Conservation (phyloP, 2,113 vertebrate genomes). For the Oryzias woworae region DNA sequence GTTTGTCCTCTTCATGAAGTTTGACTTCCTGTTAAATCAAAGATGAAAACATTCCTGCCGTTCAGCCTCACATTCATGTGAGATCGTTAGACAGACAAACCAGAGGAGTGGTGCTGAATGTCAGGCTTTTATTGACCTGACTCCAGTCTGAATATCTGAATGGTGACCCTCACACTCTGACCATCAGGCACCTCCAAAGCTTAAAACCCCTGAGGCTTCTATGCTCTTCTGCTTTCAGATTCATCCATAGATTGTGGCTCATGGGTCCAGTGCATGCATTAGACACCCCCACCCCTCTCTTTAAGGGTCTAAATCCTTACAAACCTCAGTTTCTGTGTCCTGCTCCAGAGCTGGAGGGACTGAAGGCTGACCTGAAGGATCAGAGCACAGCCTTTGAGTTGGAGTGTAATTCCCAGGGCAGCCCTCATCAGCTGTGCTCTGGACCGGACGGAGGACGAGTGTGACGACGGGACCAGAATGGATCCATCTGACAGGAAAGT, state of each 20-base stretch:
- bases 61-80: too few relatives aligned
- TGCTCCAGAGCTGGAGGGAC: conserved; percentile 68
- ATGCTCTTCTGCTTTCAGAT: conserved; percentile 2
- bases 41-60: too few relatives aligned
- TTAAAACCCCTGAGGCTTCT: neutral
- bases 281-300: conserved; percentile 30
- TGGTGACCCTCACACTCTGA: neutral
- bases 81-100: too few relatives aligned
- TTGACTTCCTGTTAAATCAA: too few relatives aligned
- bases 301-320: conserved; percentile 59
- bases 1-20: too few relatives aligned
- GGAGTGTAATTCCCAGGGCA: conserved; percentile 78
- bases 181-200: conserved; percentile 9
- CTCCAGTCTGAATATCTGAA: too few relatives aligned
- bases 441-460: conserved; percentile 60
- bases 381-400: conserved; percentile 79
- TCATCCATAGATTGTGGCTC: conserved; percentile 43
- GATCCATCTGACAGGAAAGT: conserved; percentile 63
- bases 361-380: conserved; percentile 74
- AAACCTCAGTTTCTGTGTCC: conserved; percentile 65
- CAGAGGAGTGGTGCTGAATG: too few relatives aligned
- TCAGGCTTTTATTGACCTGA: too few relatives aligned
- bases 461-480: conserved; percentile 68
- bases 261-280: conserved; percentile 53
- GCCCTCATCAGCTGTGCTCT: conserved; percentile 73